Evolutionary conservation across 2,113 vertebrate species (phyloP).

Genomic region (Clupea harengus): DNA sequence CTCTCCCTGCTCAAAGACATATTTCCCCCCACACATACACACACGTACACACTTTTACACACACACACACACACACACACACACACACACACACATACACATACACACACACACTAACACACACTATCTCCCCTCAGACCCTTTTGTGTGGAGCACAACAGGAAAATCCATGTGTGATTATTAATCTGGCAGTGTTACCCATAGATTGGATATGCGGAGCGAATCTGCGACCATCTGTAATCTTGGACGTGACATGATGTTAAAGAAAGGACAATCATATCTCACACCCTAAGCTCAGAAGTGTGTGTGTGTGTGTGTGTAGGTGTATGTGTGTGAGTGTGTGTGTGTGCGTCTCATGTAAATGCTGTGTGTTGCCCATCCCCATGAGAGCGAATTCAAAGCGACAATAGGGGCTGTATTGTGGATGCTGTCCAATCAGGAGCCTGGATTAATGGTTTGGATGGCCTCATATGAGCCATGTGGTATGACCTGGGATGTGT

Average conservation of each 20-base stretch:
- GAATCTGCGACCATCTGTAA: background rate
- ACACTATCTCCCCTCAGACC: background rate
- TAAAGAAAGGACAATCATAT: background rate
- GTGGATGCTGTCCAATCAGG: background rate
- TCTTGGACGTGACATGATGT: background rate
- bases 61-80: too few relatives aligned
- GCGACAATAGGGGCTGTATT: too few relatives aligned
- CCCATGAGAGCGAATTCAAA: too few relatives aligned
- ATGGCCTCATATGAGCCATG: background rate
- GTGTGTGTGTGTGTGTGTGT: background rate
- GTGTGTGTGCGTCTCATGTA: background rate
- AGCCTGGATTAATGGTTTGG: background rate
- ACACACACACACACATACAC: background rate
- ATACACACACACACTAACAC: background rate
- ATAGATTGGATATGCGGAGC: background rate
- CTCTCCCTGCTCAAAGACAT: background rate
- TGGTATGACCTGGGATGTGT: background rate
- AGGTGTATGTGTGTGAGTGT: background rate
- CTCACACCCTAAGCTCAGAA: background rate
- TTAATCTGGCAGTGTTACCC: background rate
- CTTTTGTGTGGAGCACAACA: slow-evolving; percentile 26
- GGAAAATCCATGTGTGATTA: slow-evolving; percentile 11
- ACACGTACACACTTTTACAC: too few relatives aligned
- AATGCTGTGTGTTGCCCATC: too few relatives aligned
- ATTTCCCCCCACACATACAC: too few relatives aligned